Conservation (phyloP, 2,888 invertebrate species). For the Caenorhabditis wallacei region DNA sequence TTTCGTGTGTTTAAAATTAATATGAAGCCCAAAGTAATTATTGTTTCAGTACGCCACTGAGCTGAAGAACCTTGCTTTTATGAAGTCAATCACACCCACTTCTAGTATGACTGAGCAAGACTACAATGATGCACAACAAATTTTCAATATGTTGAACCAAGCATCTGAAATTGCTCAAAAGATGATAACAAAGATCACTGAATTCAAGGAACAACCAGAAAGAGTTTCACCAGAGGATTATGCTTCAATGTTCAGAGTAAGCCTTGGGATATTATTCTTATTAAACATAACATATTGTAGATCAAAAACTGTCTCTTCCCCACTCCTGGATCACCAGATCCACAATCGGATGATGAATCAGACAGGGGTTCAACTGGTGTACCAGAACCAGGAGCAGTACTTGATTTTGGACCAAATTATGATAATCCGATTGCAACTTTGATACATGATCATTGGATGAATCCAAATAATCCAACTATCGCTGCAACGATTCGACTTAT, state of each 20-base stretch:
- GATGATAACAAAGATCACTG: background rate
- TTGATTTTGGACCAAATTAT: too few species aligned
- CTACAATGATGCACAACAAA: slow-evolving; percentile 4
- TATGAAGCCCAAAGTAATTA: background rate
- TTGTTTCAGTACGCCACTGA: slow-evolving; percentile 1
- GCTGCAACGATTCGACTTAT: background rate
- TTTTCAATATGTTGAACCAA: slow-evolving; percentile 6
- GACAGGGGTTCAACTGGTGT: too few species aligned
- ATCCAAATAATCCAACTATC: background rate
- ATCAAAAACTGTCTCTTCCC: too few species aligned
- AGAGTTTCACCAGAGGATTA: background rate
- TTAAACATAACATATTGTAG: too few species aligned
- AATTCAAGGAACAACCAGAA: background rate
- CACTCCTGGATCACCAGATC: too few species aligned
- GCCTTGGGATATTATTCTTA: too few species aligned
- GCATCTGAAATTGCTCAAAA: background rate
- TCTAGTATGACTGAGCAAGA: background rate
- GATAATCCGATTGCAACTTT: too few species aligned
- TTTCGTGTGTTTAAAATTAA: background rate
- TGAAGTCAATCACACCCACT: background rate
- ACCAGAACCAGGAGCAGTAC: too few species aligned
- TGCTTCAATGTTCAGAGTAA: background rate
- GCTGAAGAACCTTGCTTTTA: background rate
- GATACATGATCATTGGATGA: too few species aligned
- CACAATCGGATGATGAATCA: background rate